Base-by-base conservation (phyloP, 2,888 invertebrate genomes). In the Heliconius aoede region DNA sequence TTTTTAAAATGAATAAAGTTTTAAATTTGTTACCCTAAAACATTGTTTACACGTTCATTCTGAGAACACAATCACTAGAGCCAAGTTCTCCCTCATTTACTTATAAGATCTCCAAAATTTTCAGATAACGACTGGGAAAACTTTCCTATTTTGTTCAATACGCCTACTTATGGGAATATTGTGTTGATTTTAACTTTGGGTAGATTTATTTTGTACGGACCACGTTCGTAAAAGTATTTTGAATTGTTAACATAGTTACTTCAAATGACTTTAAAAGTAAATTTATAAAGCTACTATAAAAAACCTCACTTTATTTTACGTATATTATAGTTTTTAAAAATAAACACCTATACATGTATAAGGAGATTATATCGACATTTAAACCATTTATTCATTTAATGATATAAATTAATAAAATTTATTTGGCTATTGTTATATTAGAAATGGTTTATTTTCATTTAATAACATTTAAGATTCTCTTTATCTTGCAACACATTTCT, bases 1-100 rank as follows among this genome's bases (percentile, higher is more conserved):
- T 62, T 71, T 76, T 71, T 64, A 15, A 71, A 76, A 76, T 72
- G 64, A 71, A 76, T 72, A 76, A 76, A 76, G 75, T 72, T 76
- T 76, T 76, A 72, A 76, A 58, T 64, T 62, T 55, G 75, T 71
- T 76, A 69, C 60, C 71, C 71, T 64, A 51, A 61, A 71, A 64
- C 40, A 36, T 58, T 76, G 75, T 76, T 76, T 76, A 76, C 64
- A 64, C 51, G 46, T 28, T 65, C 71, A 64, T 46, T 65, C 69
- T 65, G 55, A 24, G 18, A 72, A 76, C 71, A 51, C 71, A 76
- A 76, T 76, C 65, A 76, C 76, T 72, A 76, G 58, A 64, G 30
- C 51, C 21, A 62, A 69, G 51, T 62, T 73, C 62, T 46, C 51
- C 24, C 64, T 69, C 72, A 71, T 76, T 69, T 51, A 68, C 36